Conservation (phyloP, 2,113 vertebrate genomes). For the Phylloscopus trochilus region DNA sequence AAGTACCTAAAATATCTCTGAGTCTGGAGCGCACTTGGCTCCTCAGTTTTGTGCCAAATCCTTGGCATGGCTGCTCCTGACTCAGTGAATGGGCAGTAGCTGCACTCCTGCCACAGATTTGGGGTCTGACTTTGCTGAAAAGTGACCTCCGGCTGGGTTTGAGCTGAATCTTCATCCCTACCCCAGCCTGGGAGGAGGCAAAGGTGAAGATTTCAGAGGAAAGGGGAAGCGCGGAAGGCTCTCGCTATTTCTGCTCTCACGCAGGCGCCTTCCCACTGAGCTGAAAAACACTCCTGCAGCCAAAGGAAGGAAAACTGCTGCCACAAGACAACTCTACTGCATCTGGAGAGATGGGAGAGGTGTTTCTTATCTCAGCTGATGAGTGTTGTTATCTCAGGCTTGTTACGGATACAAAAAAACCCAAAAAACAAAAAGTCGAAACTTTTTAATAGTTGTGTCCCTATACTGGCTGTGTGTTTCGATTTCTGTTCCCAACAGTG, state of each 20-base stretch:
- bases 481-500: too few species aligned
- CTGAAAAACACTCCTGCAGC: not conserved
- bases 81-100: accelerated
- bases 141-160: not conserved
- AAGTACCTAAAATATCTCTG: not conserved
- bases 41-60: not conserved
- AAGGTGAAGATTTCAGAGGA: accelerated
- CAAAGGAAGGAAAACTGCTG: not conserved
- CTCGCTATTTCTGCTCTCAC: accelerated
- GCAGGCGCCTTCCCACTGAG: accelerated
- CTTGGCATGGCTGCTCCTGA: not conserved
- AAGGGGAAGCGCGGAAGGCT: accelerated
- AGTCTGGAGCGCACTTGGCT: not conserved
- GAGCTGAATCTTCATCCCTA: not conserved
- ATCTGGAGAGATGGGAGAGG: not conserved
- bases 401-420: too few species aligned
- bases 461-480: too few species aligned
- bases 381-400: not conserved
- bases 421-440: too few species aligned
- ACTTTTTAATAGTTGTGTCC: too few species aligned
- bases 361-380: not conserved
- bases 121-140: not conserved
- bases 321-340: accelerated
- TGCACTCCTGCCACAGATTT: too few species aligned
- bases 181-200: not conserved